A percentile compares a stretch with the other conserved stretches of the same genome.
Conservation (phyloP, 2,113 vertebrate species). For the Leptosomus discolor region DNA sequence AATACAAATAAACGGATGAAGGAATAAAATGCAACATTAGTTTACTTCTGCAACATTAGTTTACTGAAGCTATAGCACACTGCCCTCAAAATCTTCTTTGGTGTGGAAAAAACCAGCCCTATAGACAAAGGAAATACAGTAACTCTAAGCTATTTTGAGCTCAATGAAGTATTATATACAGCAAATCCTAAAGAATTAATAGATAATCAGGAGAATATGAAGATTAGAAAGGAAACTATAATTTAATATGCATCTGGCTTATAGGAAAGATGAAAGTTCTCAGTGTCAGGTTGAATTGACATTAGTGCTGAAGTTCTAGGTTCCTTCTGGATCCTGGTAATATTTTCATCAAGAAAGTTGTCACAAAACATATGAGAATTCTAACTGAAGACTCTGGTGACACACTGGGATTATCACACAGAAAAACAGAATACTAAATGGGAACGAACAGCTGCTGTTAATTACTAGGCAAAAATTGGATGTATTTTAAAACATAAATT, state of each 20-base stretch:
- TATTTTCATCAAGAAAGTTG: neutral
- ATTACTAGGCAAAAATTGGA: neutral
- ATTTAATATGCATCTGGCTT: neutral
- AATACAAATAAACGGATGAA: neutral
- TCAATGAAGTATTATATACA: neutral
- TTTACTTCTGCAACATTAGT: neutral
- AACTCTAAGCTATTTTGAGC: neutral
- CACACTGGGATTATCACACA: neutral
- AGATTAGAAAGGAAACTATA: neutral
- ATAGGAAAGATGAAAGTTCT: neutral
- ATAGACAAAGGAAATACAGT: neutral
- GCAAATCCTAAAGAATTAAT: neutral
- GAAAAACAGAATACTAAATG: neutral
- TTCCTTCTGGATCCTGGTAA: neutral
- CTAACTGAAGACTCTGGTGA: neutral
- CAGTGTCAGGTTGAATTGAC: neutral
- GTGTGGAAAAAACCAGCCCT: neutral
- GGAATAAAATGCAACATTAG: slow-evolving; percentile 44
- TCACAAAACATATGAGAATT: neutral
- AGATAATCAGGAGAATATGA: neutral
- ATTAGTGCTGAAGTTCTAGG: neutral
- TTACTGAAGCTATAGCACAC: neutral
- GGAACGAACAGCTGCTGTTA: neutral
- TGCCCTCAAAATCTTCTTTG: neutral
- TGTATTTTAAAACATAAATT: neutral